These are phyloP conservation scores for Tachypleus tridentatus DNA, from an alignment of 1,140 invertebrate genomes.

Conservation along the genomic window DNA sequence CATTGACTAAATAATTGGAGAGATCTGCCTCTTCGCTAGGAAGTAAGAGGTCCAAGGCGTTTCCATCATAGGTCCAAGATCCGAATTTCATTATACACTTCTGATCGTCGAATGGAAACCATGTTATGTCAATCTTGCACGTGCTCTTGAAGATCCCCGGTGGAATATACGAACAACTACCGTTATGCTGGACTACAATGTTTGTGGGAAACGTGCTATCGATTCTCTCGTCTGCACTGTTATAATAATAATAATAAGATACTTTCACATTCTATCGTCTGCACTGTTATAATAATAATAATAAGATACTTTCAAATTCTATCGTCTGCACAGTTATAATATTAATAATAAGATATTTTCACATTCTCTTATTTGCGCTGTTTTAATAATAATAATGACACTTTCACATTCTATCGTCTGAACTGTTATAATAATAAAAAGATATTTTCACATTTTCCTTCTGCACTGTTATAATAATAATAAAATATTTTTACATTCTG, in stretches of 20 bases:
- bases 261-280: too few relatives aligned
- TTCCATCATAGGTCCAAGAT: constrained; percentile 92
- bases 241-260: constrained; percentile 11
- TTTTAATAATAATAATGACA: too few relatives aligned
- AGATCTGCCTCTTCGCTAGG: constrained; percentile 81
- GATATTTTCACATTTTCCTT: too few relatives aligned
- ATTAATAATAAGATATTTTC: too few relatives aligned
- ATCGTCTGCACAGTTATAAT: too few relatives aligned
- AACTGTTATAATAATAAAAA: too few relatives aligned
- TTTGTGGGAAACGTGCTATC: constrained; percentile 96
- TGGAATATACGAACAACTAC: constrained; percentile 90
- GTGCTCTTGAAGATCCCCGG: constrained; percentile 98
- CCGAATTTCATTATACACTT: constrained; percentile 96
- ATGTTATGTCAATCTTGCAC: constrained; percentile 98
- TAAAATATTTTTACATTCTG: too few relatives aligned
- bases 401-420: too few relatives aligned
- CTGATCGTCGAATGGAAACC: constrained; percentile 99
- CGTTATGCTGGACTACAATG: constrained; percentile 88
- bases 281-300: too few relatives aligned
- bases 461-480: too few relatives aligned
- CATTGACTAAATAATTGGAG: constrained; percentile 90
- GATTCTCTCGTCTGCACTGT: constrained; percentile 93
- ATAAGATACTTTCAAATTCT: too few relatives aligned
- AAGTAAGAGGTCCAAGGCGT: constrained; percentile 81
- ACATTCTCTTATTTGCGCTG: too few relatives aligned